Evolutionary conservation across 2,888 invertebrate species (phyloP).

Genomic region (Strigamia crassipes): DNA sequence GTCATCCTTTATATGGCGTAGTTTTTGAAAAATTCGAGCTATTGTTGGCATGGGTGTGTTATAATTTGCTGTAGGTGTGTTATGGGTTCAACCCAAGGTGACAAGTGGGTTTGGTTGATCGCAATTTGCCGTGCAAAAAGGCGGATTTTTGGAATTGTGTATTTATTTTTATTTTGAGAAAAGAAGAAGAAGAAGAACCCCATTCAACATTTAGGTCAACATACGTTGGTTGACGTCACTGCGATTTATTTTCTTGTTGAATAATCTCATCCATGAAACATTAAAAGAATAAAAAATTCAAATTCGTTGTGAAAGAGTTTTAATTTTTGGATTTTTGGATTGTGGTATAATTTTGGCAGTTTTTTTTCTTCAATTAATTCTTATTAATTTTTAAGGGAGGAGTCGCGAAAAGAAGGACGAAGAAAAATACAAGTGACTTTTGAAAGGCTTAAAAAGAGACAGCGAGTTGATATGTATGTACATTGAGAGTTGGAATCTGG

Average conservation of each 20-base stretch:
- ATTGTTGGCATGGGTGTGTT: background rate
- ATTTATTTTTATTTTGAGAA: background rate
- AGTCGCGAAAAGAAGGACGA: background rate
- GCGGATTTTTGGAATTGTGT: background rate
- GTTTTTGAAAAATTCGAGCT: background rate
- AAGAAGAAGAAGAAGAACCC: too few species aligned
- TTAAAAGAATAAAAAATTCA: too few species aligned
- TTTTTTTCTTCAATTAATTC: too few species aligned
- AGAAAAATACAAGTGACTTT: background rate
- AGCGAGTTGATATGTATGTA: background rate
- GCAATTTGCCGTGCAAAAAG: too few species aligned
- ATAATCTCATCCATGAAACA: too few species aligned
- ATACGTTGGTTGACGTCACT: too few species aligned
- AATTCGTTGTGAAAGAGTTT: too few species aligned
- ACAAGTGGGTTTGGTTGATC: background rate
- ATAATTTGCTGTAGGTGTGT: background rate
- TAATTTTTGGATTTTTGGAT: too few species aligned
- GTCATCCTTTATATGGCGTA: too few species aligned
- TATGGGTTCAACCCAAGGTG: background rate
- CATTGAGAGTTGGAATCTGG: slow-evolving; percentile 4
- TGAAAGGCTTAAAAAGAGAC: background rate
- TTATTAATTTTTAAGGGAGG: background rate
- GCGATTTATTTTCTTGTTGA: too few species aligned
- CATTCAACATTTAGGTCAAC: too few species aligned
- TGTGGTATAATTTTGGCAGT: too few species aligned